Evolutionary conservation across 2,888 invertebrate genomes (phyloP), one percentile per base, ranked within the genome.

Genomic region (Pristionchus entomophagus): DNA sequence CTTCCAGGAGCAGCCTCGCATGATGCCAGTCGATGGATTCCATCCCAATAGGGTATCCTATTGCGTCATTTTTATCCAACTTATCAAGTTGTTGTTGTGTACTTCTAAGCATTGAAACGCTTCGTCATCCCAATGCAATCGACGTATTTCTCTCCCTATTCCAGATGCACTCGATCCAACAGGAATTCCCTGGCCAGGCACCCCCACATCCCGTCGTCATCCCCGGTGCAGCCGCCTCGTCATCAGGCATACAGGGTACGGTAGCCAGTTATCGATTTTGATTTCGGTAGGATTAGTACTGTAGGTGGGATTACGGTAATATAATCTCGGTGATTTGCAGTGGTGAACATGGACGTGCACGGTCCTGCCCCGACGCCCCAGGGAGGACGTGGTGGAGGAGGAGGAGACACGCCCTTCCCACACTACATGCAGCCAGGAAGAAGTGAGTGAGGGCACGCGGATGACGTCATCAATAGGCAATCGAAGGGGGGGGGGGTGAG

Each of bases 141-240:
- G 12, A 26, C 26, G 22, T 49, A n/a, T n/a, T n/a, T n/a, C n/a
- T n/a, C n/a, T n/a, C n/a, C n/a, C n/a, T n/a, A n/a, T 78, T 51
- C 2, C 59, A 59, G 49, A 26, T 49, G 65, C 83, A 84, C 83
- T 19, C n/a, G 62, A 84, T 84, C 8, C 83, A 84, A 65, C 83
- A 84, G 38, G 83, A 84, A 45, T 84, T 84, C 65, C 82, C 59
- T 41, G 78, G 78, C 17, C 78, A 45, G 78, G 17, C 2, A 6
- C 29, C 19, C 51, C 8, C 82, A 41, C 82, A 10, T 51, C 35
- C 56, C 5, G 35, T 59, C 41, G 35, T n/a, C 38, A 2, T 49
- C 45, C 22, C 19, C 32, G 78, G 32, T 17, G 41, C 78, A 14
- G 35, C 51, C 32, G 51, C 78, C 29, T 49, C 51, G 17, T 45